Percentiles rank a stretch among this genome's conserved stretches.
Conservation (phyloP, 2,797 vertebrate species). For the Intellagama lesueurii region DNA sequence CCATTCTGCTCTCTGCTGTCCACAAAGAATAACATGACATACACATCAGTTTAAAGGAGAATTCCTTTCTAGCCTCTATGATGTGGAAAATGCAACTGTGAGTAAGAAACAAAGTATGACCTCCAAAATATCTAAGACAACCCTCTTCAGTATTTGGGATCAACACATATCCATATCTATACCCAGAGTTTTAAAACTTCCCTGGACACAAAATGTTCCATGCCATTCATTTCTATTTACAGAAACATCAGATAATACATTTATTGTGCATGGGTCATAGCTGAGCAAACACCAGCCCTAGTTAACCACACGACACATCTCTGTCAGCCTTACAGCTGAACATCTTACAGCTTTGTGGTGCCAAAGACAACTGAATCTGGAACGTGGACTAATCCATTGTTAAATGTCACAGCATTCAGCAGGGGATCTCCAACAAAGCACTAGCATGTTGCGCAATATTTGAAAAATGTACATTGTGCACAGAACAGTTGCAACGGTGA, state of each 20-base stretch:
- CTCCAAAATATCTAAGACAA: not conserved
- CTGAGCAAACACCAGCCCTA: not conserved
- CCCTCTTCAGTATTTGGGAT: not conserved
- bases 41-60: not conserved
- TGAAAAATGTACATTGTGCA: not conserved
- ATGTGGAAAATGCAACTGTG: not conserved
- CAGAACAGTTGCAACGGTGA: not conserved
- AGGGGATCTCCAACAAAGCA: not conserved
- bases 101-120: not conserved
- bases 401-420: not conserved
- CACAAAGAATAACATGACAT: not conserved
- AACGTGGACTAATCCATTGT: not conserved
- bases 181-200: not conserved
- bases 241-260: not conserved
- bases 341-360: not conserved
- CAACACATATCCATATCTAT: not conserved
- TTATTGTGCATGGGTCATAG: not conserved
- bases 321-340: not conserved
- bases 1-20: not conserved
- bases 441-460: not conserved
- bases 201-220: not conserved
- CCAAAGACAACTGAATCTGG: not conserved
- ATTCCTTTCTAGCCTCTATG: not conserved
- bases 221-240: not conserved
- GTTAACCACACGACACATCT: not conserved